phyloP scores from a whole-genome alignment of 2,797 vertebrate genomes.

The Macrochelys suwanniensis region DNA sequence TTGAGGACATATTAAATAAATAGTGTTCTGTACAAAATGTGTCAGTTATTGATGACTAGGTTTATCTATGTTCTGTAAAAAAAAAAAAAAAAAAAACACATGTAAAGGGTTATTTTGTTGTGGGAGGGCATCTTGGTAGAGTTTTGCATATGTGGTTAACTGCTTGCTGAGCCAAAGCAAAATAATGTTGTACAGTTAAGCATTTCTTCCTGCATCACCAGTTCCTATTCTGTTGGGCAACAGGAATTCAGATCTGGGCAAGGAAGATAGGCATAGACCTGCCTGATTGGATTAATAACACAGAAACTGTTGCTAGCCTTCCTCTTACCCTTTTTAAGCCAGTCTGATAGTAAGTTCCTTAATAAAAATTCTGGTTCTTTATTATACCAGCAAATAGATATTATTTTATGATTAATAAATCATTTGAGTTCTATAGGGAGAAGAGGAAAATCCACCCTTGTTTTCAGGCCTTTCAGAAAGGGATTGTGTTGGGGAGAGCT shows the following conservation, averaged over 20 bases:
- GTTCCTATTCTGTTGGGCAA: slow-evolving; percentile 65
- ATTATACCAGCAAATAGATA: slow-evolving; percentile 2
- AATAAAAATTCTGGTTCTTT: slow-evolving; percentile 27
- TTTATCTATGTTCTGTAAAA: slow-evolving; percentile 10
- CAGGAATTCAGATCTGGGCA: slow-evolving; percentile 65
- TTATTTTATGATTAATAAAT: slow-evolving; percentile 4
- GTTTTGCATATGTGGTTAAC: slow-evolving; percentile 56
- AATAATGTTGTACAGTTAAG: slow-evolving; percentile 66
- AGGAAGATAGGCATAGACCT: slow-evolving; percentile 46
- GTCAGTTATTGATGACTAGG: slow-evolving; percentile 53
- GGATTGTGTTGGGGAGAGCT: not conserved
- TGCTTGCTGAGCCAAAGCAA: slow-evolving; percentile 67
- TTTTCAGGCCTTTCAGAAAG: slow-evolving; percentile 4
- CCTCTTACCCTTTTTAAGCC: slow-evolving; percentile 35
- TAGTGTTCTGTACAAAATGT: slow-evolving; percentile 54
- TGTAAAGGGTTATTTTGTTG: slow-evolving; percentile 61
- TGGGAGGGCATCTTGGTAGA: slow-evolving; percentile 62
- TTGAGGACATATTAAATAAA: slow-evolving; percentile 69
- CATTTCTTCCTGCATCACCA: slow-evolving; percentile 70
- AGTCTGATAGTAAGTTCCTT: slow-evolving; percentile 41
- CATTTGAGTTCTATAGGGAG: slow-evolving; percentile 12
- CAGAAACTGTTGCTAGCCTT: slow-evolving; percentile 53
- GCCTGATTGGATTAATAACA: slow-evolving; percentile 53
- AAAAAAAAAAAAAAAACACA: not conserved
- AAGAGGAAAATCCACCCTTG: not conserved